Percentiles rank a stretch among this genome's conserved stretches.
Conservation (phyloP, 2,888 invertebrate species). For the Linnaemya tessellans region DNA sequence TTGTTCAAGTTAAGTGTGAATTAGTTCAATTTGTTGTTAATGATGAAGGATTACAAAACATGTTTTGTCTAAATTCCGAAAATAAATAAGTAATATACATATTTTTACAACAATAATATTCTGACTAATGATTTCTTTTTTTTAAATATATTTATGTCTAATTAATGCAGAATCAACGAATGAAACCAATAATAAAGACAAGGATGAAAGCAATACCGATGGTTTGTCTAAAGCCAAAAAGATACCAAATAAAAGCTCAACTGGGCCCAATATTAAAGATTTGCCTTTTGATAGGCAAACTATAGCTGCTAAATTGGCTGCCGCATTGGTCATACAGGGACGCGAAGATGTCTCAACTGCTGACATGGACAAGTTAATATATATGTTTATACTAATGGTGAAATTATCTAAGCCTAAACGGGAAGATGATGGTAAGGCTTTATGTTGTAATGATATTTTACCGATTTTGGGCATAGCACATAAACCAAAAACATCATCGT, state of each 20-base stretch:
- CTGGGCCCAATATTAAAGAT: constrained; percentile 84
- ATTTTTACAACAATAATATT: not conserved
- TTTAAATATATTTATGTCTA: constrained; percentile 9
- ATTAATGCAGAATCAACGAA: constrained; percentile 37
- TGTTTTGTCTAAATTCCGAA: constrained; percentile 61
- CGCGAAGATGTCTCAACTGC: constrained; percentile 91
- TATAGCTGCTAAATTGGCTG: constrained; percentile 92
- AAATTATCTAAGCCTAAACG: constrained; percentile 85
- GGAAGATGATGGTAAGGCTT: constrained; percentile 73
- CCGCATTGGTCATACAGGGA: constrained; percentile 90
- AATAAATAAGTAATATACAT: constrained; percentile 47
- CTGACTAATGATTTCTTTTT: constrained; percentile 22
- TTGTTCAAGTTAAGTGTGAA: constrained; percentile 51
- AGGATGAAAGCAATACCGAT: constrained; percentile 25
- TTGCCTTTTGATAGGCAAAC: constrained; percentile 89
- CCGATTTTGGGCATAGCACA: constrained; percentile 75
- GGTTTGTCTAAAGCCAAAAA: constrained; percentile 20
- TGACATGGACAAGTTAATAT: constrained; percentile 91
- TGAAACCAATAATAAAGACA: constrained; percentile 37
- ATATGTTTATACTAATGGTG: constrained; percentile 90
- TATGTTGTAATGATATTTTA: constrained; percentile 74
- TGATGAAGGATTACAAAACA: constrained; percentile 33
- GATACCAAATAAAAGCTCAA: constrained; percentile 52
- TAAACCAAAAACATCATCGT: constrained; percentile 44
- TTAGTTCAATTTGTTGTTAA: constrained; percentile 18